Base-by-base conservation (phyloP, 2,113 vertebrate genomes). In the Cephalopholis sonnerati region DNA sequence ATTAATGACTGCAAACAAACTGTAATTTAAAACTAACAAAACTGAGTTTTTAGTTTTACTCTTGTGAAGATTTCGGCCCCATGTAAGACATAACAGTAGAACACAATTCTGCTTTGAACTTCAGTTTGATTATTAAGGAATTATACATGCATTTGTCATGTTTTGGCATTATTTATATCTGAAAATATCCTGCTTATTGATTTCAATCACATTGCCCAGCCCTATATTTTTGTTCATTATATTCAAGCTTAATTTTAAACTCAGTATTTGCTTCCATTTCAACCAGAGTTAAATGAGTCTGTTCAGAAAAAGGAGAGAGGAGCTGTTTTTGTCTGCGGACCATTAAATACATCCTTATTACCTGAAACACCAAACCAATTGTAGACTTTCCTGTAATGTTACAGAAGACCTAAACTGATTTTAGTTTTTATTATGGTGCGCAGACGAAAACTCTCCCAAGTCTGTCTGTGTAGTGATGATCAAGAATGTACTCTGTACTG, bases 381-480 rank as follows among this genome's bases (percentile, higher is more conserved):
- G 12, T 15, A 39, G 55, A 77, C 12, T 66, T 64, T 32, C 11
- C 50, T 58, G 67, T 69, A 27, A 29, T n/a, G 22, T 54, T 70
- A 32, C 27, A 17, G 22, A 22, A n/a, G 7, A 62, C 13, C 16
- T 3, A 7, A 58, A 25, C 5, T 17, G 44, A 36, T 64, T 69
- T 15, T 55, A 57, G n/a, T 6, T 71, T 76, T 76, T 16, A 73
- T 69, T 16, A 15, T 69, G 76, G 59, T 77, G n/a, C 25, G 44
- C 77, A 76, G 70, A 89, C 70, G 32, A 85, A 86, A 82, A 44
- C 48, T 44, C 54, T 55, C 75, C 57, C 10, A 24, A 75, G 48
- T 79, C 71, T 58, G 58, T 66, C 15, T 76, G 20, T 78, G 58
- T 53, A 17, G 59, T 65, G n/a, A 22, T 48, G 27, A 44, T 63